phyloP scores from a whole-genome alignment of 2,888 invertebrate species.

The Cecidostiba fungosa region DNA sequence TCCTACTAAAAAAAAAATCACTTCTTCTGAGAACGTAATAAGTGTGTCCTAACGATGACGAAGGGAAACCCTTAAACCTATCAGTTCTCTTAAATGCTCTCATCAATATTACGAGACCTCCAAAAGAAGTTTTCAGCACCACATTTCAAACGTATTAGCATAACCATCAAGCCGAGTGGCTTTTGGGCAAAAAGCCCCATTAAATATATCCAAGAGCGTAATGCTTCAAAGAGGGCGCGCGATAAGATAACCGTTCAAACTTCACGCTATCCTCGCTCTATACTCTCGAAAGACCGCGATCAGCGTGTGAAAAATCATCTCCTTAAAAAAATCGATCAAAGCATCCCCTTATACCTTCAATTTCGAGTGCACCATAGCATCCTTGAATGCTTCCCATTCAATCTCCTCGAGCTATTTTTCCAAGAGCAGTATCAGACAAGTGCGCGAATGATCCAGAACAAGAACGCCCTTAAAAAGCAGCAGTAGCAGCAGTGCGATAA shows the following conservation, averaged over 20 bases:
- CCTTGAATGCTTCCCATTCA: background rate
- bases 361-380: background rate
- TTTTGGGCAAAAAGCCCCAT: background rate
- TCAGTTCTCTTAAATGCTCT: slow-evolving; percentile 31
- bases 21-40: background rate
- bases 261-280: background rate
- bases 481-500: slow-evolving; percentile 39
- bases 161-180: slow-evolving; percentile 12
- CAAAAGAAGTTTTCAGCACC: slow-evolving; percentile 39
- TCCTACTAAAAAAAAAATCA: background rate
- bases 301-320: slow-evolving; percentile 17
- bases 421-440: background rate
- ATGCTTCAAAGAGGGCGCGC: background rate
- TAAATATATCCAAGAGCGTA: background rate
- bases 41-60: slow-evolving; percentile 9
- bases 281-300: background rate
- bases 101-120: slow-evolving; percentile 17
- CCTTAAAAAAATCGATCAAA: background rate
- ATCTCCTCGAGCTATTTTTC: slow-evolving; percentile 13
- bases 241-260: slow-evolving; percentile 14
- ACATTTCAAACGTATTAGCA: slow-evolving; percentile 44
- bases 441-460: slow-evolving; percentile 27
- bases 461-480: slow-evolving; percentile 32
- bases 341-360: slow-evolving; percentile 6
- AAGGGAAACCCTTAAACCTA: slow-evolving; percentile 21